Evolutionary conservation across 2,888 invertebrate genomes (phyloP), one percentile per base, ranked within the genome.

Genomic region (Buathra laborator): DNA sequence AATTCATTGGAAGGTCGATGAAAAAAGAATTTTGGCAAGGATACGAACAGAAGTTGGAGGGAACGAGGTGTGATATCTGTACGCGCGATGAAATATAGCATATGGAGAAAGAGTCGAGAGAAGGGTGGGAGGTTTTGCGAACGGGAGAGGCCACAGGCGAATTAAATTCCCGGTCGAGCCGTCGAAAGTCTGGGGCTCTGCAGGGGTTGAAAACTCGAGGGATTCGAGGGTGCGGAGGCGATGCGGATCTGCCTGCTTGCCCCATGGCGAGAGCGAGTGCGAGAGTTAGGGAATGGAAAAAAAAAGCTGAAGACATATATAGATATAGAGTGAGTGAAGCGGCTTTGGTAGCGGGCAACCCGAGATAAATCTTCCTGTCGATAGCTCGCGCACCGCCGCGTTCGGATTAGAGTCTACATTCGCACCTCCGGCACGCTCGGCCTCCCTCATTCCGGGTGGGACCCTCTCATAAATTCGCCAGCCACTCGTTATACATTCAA

Each of bases 351-450:
- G 86, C 77, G 67, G 59, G 14, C 66, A 85, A 71, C 90, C 90
- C 89, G 89, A 91, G 90, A 93, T 93, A 93, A 93, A 93, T 93
- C 90, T 91, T 91, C 87, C 92, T 92, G 92, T 92, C 93, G 93
- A 93, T 93, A 92, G 92, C 91, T 93, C 92, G 92, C 91, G 79
- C 79, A 85, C 70, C 79, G 85, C 91, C 88, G 90, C 89, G 89
- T 89, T 90, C 86, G 92, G 93, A 92, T 93, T 92, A 93, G 92
- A 92, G 92, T 92, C 92, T 89, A 92, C 92, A 92, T 93, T 92
- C 91, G 90, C 93, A 91, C 92, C 90, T 91, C 90, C 86, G 72
- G 86, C 86, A 84, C 80, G 71, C 89, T 88, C 88, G 24, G 78
- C 77, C 80, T 84, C 79, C 81, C 79, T 71, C 70, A 77, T 85